Evolutionary conservation across 2,113 vertebrate genomes (phyloP).

Genomic region (Irena cyanogastra): DNA sequence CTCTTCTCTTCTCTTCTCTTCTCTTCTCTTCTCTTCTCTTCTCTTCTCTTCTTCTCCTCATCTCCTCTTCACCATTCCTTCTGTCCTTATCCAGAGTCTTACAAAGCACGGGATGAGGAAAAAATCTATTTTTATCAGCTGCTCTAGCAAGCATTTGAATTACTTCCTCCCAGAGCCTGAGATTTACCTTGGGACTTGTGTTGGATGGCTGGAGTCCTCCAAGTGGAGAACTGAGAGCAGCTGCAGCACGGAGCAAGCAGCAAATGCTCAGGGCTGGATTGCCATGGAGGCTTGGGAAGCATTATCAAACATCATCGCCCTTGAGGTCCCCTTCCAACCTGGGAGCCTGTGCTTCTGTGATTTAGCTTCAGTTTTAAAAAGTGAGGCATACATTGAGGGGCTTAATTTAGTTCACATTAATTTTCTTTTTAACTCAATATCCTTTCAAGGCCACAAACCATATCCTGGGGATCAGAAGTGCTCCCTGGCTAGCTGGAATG

Average conservation of each 20-base stretch:
- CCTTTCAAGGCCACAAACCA: constrained; percentile 25
- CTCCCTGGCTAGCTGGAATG: neutral
- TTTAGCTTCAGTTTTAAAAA: neutral
- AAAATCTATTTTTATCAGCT: neutral
- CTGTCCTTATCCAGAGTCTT: neutral
- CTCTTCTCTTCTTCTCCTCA: neutral
- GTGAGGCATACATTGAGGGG: neutral
- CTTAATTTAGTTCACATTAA: constrained; percentile 27
- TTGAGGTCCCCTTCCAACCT: neutral
- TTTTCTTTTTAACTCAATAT: constrained; percentile 38
- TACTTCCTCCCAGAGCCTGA: neutral
- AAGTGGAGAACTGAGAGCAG: neutral
- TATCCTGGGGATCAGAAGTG: constrained; percentile 1
- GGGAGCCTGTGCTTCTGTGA: neutral
- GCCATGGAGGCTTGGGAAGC: neutral
- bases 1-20: neutral
- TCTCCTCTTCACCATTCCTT: neutral
- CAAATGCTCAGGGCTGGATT: neutral
- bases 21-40: neutral
- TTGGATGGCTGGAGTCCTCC: neutral
- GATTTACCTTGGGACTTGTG: neutral
- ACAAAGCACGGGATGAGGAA: neutral
- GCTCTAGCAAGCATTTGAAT: neutral
- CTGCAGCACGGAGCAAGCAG: neutral
- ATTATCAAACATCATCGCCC: neutral